Evolutionary conservation across 2,888 invertebrate genomes (phyloP), one percentile per base, ranked within the genome.

Genomic region (Choreutis nemorana): DNA sequence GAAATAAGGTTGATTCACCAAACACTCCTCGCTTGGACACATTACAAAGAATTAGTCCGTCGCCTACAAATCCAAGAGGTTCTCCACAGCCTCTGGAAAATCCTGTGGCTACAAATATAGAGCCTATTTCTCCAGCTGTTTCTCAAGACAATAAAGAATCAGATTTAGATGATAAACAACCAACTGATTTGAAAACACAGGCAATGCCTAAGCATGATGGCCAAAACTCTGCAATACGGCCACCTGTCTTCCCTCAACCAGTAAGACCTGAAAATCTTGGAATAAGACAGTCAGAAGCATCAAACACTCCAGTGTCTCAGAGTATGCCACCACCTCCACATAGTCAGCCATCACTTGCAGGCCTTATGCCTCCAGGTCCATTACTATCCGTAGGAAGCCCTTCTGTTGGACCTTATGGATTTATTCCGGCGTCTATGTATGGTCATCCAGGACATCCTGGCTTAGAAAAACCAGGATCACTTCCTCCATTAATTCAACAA

Each of bases 331-430:
- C 77, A 29, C 73, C 72, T 21, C 46, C 71, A 18, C 67, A 81
- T 4, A 79, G 72, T 21, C 84, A 84, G 48, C 75, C 83, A 13
- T 80, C 84, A 8, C 59, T 84, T 29, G 71, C 81, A 23, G 82
- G 80, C 14, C 54, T 84, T 22, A 59, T 84, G 57, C 83, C 83
- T 33, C 81, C 82, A 28, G 81, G 82, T 22, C 82, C 84, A 42
- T 53, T 85, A 37, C 81, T 84, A 43, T 83, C 85, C 21, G 83
- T 85, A 4, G 84, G 84, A 30, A 81, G 79, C 48, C 71, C 73
- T 30, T 56, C 81, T 27, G 78, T 83, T 43, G 79, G 81, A 5
- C 83, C 84, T 29, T 87, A 86, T 53, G 80, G 86, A 8, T 84
- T 85, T 41, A 81, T 85, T 73, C 83, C 84, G 18, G 48, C 75